Evolutionary conservation across 2,113 vertebrate genomes (phyloP).

Genomic region (Dicaeum eximium): DNA sequence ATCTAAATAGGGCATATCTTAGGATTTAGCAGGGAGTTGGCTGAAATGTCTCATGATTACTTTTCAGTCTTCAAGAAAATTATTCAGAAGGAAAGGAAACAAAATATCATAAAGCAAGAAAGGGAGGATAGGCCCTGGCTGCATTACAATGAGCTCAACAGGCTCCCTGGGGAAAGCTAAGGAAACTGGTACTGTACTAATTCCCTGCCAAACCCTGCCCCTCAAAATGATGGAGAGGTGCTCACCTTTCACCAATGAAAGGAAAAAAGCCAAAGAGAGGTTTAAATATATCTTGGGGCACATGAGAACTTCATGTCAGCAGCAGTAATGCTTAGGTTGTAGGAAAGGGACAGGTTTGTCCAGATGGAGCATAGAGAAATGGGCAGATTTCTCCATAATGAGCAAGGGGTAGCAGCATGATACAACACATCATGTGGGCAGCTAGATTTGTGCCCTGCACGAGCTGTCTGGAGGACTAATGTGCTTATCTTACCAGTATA

Average conservation of each 20-base stretch:
- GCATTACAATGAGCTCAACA: constrained; percentile 30
- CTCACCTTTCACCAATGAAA: neutral
- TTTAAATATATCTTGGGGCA: neutral
- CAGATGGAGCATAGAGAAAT: neutral
- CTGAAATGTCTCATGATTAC: constrained; percentile 37
- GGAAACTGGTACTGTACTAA: neutral
- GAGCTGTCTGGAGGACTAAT: neutral
- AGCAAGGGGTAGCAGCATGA: neutral
- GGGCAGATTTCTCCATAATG: neutral
- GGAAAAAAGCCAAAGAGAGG: neutral
- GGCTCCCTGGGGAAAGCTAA: constrained; percentile 17
- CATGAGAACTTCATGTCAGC: neutral
- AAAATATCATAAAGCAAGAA: constrained; percentile 46
- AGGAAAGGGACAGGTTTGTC: neutral
- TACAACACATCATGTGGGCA: neutral
- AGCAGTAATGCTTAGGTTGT: neutral
- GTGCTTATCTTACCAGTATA: neutral
- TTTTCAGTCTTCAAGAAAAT: constrained; percentile 65
- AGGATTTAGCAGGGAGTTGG: constrained; percentile 62
- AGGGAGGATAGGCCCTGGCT: neutral
- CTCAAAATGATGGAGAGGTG: neutral
- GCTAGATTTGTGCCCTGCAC: neutral
- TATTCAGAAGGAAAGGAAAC: constrained; percentile 56
- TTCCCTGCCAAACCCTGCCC: neutral
- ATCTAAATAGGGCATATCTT: neutral